Evolutionary conservation across 2,113 vertebrate genomes (phyloP).

Genomic region (Festucalex cinctus): DNA sequence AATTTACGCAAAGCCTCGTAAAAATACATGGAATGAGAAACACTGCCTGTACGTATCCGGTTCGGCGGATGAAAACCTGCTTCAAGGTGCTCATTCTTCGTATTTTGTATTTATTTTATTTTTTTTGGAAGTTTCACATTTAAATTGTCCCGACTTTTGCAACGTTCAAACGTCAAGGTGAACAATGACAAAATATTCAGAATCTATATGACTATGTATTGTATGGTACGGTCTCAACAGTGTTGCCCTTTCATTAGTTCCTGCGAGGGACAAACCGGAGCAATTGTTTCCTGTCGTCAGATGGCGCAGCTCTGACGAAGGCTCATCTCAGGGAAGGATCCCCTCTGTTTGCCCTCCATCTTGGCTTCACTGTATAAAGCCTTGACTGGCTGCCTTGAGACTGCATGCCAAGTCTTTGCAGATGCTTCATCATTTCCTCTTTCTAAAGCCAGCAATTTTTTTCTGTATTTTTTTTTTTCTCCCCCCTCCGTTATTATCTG

Average conservation of each 20-base stretch:
- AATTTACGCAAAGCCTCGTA: no score
- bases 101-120: no score
- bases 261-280: conserved; percentile 20
- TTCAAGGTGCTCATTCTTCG: no score
- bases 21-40: no score
- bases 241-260: conserved; percentile 23
- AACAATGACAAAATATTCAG: no score
- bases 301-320: conserved; percentile 34
- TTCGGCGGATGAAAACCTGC: no score
- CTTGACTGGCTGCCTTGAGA: conserved; percentile 33
- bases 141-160: background rate
- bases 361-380: conserved; percentile 38
- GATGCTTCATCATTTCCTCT: conserved; percentile 61
- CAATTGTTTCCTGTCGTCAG: conserved; percentile 29
- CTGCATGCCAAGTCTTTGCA: conserved; percentile 57
- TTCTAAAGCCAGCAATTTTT: conserved; percentile 54
- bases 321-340: conserved; percentile 29
- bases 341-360: conserved; percentile 50
- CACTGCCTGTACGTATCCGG: no score
- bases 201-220: background rate
- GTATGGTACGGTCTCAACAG: background rate
- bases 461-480: conserved; percentile 26
- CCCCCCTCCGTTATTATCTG: conserved; percentile 45
- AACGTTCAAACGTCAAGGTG: background rate
- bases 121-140: no score